Conservation (phyloP, 2,797 vertebrate species). For the Phoeniculus purpureus region DNA sequence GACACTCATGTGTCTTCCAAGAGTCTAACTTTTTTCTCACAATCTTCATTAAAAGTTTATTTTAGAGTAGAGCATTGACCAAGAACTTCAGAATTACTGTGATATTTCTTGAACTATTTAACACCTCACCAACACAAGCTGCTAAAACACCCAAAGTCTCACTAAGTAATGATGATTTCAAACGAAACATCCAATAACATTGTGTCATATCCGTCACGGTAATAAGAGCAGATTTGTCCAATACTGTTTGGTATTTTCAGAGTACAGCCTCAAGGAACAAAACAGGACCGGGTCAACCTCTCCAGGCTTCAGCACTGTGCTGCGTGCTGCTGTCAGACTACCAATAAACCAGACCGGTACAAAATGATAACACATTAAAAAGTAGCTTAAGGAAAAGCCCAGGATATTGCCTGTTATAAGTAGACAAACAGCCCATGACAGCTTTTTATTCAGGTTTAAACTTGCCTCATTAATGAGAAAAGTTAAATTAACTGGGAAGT, state of each 20-base stretch:
- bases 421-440: background rate
- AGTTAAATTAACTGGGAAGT: slow-evolving; percentile 12
- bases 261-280: background rate
- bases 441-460: background rate
- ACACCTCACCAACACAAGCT: background rate
- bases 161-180: background rate
- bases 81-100: background rate
- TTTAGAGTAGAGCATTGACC: background rate
- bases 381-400: background rate
- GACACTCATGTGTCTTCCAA: background rate
- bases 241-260: background rate
- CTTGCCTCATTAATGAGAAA: background rate
- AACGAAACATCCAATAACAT: background rate
- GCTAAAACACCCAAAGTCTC: background rate
- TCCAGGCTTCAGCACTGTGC: accelerated
- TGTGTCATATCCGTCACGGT: background rate
- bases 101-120: background rate
- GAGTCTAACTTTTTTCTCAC: background rate
- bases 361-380: background rate
- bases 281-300: background rate
- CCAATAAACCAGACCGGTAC: background rate
- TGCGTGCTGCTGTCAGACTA: background rate
- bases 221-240: background rate
- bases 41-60: background rate
- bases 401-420: background rate